A percentile compares a stretch with the other conserved stretches of the same genome.
Evolutionary conservation across 2,888 invertebrate genomes (phyloP).

Genomic region (Philopedon plagiatum): DNA sequence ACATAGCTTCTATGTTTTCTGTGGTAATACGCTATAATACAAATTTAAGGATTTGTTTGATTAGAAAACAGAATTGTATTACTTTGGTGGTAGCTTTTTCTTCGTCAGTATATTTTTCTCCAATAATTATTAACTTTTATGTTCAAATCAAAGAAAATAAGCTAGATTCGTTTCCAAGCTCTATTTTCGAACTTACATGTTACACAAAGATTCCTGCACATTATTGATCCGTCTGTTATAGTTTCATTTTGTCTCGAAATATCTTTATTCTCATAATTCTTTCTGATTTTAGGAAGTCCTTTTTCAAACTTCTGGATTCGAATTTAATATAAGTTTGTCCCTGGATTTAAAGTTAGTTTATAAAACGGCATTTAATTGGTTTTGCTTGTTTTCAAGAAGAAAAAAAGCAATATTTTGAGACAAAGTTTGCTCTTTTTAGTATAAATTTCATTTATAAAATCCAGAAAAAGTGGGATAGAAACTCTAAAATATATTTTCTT

Average conservation of each 20-base stretch:
- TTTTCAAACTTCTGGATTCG: background rate
- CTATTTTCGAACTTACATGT: conserved; percentile 14
- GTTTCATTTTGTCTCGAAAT: conserved; percentile 19
- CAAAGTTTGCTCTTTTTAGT: too few relatives aligned
- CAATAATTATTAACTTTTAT: too few relatives aligned
- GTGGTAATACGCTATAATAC: too few relatives aligned
- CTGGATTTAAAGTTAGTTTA: conserved; percentile 18
- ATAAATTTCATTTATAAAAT: too few relatives aligned
- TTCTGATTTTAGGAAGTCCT: conserved; percentile 4
- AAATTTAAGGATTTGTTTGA: too few relatives aligned
- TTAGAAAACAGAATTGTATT: too few relatives aligned
- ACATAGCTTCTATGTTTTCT: too few relatives aligned
- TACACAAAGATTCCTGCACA: background rate
- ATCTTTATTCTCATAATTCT: conserved; percentile 18
- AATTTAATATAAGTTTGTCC: conserved; percentile 19
- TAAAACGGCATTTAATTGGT: conserved; percentile 3
- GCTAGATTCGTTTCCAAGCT: background rate
- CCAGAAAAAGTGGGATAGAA: too few relatives aligned
- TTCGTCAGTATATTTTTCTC: too few relatives aligned
- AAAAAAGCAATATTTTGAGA: too few relatives aligned
- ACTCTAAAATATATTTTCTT: too few relatives aligned
- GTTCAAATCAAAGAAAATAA: background rate
- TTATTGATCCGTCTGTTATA: conserved; percentile 19
- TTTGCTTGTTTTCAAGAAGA: background rate
- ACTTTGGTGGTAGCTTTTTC: too few relatives aligned